phyloP scores from a whole-genome alignment of 2,113 vertebrate genomes.

The Callorhinus ursinus region DNA sequence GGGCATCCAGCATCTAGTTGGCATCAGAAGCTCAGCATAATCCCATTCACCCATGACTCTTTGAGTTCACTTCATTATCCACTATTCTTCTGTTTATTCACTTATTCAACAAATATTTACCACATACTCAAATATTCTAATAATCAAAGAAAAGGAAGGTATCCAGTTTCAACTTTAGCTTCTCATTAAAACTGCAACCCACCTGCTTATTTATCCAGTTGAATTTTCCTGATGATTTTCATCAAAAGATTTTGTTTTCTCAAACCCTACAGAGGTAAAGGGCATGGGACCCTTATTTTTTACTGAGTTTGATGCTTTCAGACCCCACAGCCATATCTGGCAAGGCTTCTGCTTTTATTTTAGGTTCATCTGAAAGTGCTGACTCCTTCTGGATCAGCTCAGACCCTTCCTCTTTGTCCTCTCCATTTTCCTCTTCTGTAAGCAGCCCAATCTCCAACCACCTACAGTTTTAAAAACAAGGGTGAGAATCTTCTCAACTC shows the following conservation, averaged over 20 bases:
- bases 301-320: neutral
- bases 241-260: constrained; percentile 5
- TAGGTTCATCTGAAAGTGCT: neutral
- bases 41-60: neutral
- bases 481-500: constrained; percentile 37
- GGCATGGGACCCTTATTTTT: neutral
- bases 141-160: neutral
- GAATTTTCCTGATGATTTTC: neutral
- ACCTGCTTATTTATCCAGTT: neutral
- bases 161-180: neutral
- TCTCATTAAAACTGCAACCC: neutral
- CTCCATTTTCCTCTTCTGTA: neutral
- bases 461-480: constrained; percentile 35
- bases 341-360: neutral
- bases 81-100: neutral
- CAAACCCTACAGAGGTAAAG: neutral
- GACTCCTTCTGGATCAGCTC: neutral
- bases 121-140: neutral
- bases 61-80: neutral
- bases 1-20: neutral
- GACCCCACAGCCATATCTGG: neutral
- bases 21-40: neutral
- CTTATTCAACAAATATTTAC: neutral
- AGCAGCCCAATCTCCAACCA: neutral
- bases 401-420: neutral